Conservation (phyloP, 2,888 invertebrate genomes). For the Cepaea hortensis region DNA sequence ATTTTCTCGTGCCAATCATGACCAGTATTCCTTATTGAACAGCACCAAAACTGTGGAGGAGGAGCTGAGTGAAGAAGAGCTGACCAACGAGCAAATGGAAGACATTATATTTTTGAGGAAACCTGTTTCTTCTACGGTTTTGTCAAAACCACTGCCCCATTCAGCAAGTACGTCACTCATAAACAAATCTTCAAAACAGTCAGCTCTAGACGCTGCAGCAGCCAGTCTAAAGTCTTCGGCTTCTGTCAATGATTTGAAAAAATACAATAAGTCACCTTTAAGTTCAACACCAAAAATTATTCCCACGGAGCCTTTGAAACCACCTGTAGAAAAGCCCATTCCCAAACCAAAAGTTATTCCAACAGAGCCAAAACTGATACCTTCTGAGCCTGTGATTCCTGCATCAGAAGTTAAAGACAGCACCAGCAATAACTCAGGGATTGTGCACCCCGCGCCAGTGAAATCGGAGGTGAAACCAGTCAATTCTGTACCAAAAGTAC, state of each 20-base stretch:
- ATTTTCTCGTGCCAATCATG: background rate
- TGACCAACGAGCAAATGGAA: conserved; percentile 49
- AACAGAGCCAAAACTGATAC: conserved; percentile 25
- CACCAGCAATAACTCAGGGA: too few species aligned
- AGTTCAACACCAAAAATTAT: conserved; percentile 37
- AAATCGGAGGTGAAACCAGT: background rate
- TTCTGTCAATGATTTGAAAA: conserved; percentile 9
- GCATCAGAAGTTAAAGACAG: background rate
- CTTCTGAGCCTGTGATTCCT: conserved; percentile 32
- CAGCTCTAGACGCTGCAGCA: background rate
- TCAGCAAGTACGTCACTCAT: conserved; percentile 10
- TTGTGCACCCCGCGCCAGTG: background rate
- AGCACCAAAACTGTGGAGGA: conserved; percentile 50
- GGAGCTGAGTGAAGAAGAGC: conserved; percentile 48
- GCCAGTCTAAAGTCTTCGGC: conserved; percentile 3
- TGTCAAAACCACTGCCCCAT: background rate
- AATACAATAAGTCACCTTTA: background rate
- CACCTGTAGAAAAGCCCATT: background rate
- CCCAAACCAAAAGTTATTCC: conserved; percentile 24
- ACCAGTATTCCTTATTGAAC: conserved; percentile 21
- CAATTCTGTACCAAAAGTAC: background rate
- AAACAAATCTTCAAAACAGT: background rate
- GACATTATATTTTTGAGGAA: conserved; percentile 47
- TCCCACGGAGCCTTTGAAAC: conserved; percentile 39
- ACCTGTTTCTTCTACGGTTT: conserved; percentile 17